phyloP scores from a whole-genome alignment of 2,797 vertebrate genomes.

The Microctenopoma steveboyesi region DNA sequence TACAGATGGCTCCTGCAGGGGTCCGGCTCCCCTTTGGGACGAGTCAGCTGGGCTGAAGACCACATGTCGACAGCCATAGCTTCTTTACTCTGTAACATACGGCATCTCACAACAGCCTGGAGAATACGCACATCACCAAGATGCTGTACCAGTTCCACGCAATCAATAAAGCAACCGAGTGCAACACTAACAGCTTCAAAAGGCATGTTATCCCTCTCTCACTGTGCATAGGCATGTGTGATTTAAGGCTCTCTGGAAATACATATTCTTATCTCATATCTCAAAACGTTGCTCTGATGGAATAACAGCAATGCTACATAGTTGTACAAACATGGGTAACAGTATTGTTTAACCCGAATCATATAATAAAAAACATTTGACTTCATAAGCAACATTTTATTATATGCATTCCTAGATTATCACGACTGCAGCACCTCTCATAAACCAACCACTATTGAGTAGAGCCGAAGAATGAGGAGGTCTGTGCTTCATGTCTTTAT shows the following conservation, averaged over 20 bases:
- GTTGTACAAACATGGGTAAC: too few relatives aligned
- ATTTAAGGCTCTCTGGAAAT: constrained; percentile 18
- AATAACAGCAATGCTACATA: background rate
- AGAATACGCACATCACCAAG: constrained; percentile 42
- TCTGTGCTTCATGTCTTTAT: constrained; percentile 31
- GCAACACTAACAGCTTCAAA: constrained; percentile 50
- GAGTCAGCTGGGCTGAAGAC: constrained; percentile 65
- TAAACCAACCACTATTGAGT: background rate
- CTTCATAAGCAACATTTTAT: too few relatives aligned
- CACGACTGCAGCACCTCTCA: too few relatives aligned
- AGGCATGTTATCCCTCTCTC: constrained; percentile 34
- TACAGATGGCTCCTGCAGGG: constrained; percentile 79
- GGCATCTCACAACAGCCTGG: constrained; percentile 49
- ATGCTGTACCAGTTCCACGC: constrained; percentile 33
- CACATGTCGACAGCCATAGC: constrained; percentile 73
- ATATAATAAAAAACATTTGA: too few relatives aligned
- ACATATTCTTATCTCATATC: background rate
- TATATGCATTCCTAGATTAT: too few relatives aligned
- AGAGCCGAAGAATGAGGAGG: constrained; percentile 20
- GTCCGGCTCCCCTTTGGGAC: constrained; percentile 64
- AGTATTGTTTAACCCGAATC: too few relatives aligned
- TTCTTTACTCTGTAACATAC: constrained; percentile 61
- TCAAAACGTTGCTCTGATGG: background rate
- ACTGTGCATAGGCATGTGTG: constrained; percentile 30
- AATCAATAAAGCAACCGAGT: constrained; percentile 66